Percentiles rank a stretch among this genome's conserved stretches.
These are phyloP conservation scores for Mormyrus hasselquistii DNA, from an alignment of 2,797 vertebrate genomes.

Conservation along the genomic window DNA sequence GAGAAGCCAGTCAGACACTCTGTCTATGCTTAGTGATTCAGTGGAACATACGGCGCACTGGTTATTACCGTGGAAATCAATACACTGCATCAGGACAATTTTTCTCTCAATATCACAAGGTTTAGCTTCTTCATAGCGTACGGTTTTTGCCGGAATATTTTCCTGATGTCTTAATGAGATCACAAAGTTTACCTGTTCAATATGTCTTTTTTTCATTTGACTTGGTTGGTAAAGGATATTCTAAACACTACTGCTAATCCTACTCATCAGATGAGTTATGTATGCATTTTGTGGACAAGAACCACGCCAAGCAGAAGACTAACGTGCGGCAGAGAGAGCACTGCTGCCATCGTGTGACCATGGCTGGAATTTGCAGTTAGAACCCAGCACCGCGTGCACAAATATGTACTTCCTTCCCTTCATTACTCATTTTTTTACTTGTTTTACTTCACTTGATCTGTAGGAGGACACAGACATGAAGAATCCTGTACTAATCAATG, in stretches of 20 bases:
- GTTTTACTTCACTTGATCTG: background rate
- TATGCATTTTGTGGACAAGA: background rate
- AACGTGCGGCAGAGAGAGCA: background rate
- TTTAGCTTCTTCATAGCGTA: background rate
- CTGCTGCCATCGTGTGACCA: constrained; percentile 49
- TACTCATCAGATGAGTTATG: background rate
- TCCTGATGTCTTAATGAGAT: background rate
- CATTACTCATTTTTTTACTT: background rate
- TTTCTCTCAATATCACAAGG: background rate
- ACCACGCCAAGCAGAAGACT: background rate
- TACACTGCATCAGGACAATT: background rate
- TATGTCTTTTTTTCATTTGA: background rate
- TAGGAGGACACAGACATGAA: background rate
- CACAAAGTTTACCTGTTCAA: background rate
- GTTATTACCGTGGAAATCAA: background rate
- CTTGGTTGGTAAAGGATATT: background rate
- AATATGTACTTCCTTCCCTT: background rate
- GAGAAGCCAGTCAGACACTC: background rate
- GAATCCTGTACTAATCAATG: background rate
- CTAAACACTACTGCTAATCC: background rate
- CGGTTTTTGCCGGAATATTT: background rate
- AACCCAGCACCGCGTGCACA: background rate
- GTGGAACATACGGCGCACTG: background rate
- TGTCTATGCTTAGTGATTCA: background rate
- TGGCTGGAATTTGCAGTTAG: background rate